Evolutionary conservation across 1,140 invertebrate genomes (phyloP).

Genomic region (Brachionus manjavacas): DNA sequence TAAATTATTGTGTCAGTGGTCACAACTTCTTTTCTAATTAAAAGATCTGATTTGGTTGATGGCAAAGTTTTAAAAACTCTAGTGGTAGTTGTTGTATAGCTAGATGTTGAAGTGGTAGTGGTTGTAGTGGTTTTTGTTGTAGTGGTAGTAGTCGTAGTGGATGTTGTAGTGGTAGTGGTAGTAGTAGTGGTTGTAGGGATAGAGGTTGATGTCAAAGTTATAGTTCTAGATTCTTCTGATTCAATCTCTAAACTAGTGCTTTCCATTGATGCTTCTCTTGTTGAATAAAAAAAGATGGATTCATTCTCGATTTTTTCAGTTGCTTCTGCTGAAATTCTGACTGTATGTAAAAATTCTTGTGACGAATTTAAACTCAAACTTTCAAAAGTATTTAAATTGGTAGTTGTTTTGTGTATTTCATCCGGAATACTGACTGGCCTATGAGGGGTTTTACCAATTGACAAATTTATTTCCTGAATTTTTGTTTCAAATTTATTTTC

Average conservation of each 20-base stretch:
- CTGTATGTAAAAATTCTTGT: too few species aligned
- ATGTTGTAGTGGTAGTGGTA: background rate
- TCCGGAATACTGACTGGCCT: background rate
- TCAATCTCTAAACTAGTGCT: background rate
- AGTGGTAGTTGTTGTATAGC: background rate
- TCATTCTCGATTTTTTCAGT: too few species aligned
- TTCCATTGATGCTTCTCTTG: background rate
- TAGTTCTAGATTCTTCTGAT: background rate
- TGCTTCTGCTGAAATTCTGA: too few species aligned
- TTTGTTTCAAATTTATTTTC: slow-evolving; percentile 16
- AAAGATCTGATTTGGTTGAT: background rate
- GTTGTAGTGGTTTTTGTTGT: background rate
- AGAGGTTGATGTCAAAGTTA: background rate
- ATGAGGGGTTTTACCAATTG: background rate
- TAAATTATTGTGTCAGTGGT: background rate
- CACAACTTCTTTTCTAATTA: background rate
- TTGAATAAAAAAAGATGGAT: too few species aligned
- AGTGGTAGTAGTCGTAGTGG: background rate
- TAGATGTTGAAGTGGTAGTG: background rate
- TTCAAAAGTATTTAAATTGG: background rate
- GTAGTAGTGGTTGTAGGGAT: background rate
- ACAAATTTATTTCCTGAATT: background rate
- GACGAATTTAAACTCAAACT: background rate
- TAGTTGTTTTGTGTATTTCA: background rate
- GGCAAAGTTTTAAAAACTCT: background rate